Evolutionary conservation across 1,140 invertebrate species (phyloP), one percentile per base, ranked within the genome.

Genomic region (Yoshiicerus persimilis): DNA sequence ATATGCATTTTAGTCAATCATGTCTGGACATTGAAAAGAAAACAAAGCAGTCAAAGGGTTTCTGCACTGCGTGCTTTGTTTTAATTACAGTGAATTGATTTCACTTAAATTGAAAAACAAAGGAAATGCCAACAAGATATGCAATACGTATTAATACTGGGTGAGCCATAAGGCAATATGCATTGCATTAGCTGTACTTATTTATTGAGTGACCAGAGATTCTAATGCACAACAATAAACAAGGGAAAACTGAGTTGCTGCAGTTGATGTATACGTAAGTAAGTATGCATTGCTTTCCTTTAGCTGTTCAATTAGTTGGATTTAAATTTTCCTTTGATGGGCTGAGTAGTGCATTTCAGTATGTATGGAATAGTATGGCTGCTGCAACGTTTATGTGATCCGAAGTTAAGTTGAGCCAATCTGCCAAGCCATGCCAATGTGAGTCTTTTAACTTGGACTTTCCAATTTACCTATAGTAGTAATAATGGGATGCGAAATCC

Each of bases 401-500:
- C 64, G 27, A 30, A 70, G 16, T 56, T 56, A 56, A n/a, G 47
- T 56, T 56, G 41, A 70, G 66, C 16, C 75, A 80, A 34, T 80
- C 75, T 80, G 34, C 34, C 4, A 70, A n/a, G n/a, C n/a, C 13
- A n/a, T 38, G 47, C 47, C 20, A n/a, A 0, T 25, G n/a, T 13
- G 13, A 32, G 75, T 32, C 75, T 80, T 80, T 38, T 38, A 80
- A 20, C 75, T n/a, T 38, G 30, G 32, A 80, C 75, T 80, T 80
- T 80, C 75, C 30, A 80, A 80, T 80, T 80, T 80, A 80, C 34
- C 34, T 80, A 80, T 80, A 20, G 9, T 36, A 80, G 64, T 27
- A 27, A 70, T 70, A 80, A 80, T 36, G 30, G 75, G 75, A 80
- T 80, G 75, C 32, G 38, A 64, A 80, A 80, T 87, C 86, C 86